Percentiles rank a stretch among this genome's conserved stretches.
phyloP scores from a whole-genome alignment of 2,113 vertebrate genomes.

The Hypanus sabinus region DNA sequence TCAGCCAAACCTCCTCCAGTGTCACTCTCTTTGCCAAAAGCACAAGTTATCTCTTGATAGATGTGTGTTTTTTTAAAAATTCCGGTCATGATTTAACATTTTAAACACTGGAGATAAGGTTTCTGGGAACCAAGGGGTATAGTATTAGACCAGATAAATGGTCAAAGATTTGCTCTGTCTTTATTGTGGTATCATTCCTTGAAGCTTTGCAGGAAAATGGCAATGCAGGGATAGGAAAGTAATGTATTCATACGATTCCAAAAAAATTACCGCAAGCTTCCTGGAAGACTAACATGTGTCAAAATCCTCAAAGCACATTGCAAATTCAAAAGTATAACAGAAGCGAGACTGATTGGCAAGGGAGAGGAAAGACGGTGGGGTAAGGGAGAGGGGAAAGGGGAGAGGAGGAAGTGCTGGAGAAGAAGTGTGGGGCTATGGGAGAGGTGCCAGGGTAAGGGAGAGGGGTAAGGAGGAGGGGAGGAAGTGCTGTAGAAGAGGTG shows the following conservation, averaged over 20 bases:
- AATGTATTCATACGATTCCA: not conserved
- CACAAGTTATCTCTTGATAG: not conserved
- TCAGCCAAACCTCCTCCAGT: not conserved
- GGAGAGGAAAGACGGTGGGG: too few species aligned
- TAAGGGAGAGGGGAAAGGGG: too few species aligned
- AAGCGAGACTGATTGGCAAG: not conserved
- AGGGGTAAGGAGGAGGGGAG: too few species aligned
- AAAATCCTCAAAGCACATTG: not conserved
- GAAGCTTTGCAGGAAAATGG: not conserved
- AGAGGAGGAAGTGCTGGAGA: too few species aligned
- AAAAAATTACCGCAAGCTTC: not conserved
- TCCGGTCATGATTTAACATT: not conserved
- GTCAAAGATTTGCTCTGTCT: too few species aligned
- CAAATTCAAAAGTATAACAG: not conserved
- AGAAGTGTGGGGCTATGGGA: too few species aligned
- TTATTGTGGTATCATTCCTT: too few species aligned
- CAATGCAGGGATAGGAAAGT: not conserved
- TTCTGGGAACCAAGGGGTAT: not conserved
- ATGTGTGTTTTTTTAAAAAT: not conserved
- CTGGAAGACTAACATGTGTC: too few species aligned
- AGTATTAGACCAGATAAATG: too few species aligned
- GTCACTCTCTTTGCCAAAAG: not conserved
- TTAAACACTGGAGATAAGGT: not conserved
- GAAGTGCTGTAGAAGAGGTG: too few species aligned
- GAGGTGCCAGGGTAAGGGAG: too few species aligned